Conservation (phyloP, 1,140 invertebrate species). For the Cyrtorhinus lividipennis region DNA sequence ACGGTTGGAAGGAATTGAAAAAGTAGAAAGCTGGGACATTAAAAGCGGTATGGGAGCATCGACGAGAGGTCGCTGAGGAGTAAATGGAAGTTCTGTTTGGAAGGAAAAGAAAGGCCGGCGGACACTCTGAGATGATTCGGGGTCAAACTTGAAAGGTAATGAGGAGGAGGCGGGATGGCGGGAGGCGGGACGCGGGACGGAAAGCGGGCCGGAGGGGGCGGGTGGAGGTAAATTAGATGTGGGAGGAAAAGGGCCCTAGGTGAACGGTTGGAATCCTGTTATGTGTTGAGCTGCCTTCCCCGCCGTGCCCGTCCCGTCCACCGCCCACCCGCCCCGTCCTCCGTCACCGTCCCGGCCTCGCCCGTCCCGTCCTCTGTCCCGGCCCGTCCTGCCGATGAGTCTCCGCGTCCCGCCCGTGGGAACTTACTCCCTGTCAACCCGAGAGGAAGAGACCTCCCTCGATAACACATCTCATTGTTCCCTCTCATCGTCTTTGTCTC, state of each 20-base stretch:
- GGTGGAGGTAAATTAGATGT: conserved; percentile 1
- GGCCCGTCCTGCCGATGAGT: background rate
- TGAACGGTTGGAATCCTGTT: conserved; percentile 7
- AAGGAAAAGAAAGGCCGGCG: background rate
- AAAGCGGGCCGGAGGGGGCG: conserved; percentile 10
- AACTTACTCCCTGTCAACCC: background rate
- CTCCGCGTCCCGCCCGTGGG: background rate
- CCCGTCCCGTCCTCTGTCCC: background rate
- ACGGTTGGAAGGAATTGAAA: background rate
- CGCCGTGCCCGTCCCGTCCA: background rate
- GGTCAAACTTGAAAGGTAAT: conserved; percentile 8
- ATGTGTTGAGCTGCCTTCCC: background rate
- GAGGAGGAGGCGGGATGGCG: background rate
- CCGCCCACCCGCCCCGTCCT: background rate
- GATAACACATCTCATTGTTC: background rate
- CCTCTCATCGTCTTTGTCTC: background rate
- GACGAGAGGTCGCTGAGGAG: too few species aligned
- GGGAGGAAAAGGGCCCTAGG: conserved; percentile 12
- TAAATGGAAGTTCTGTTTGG: background rate
- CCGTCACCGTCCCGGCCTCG: background rate
- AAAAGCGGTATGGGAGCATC: background rate
- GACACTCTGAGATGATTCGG: background rate
- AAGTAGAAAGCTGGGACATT: background rate
- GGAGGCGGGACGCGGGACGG: background rate
- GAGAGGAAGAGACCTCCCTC: background rate